Evolutionary conservation across 1,140 invertebrate species (phyloP), one percentile per base, ranked within the genome.

Genomic region (Drosophila bocqueti): DNA sequence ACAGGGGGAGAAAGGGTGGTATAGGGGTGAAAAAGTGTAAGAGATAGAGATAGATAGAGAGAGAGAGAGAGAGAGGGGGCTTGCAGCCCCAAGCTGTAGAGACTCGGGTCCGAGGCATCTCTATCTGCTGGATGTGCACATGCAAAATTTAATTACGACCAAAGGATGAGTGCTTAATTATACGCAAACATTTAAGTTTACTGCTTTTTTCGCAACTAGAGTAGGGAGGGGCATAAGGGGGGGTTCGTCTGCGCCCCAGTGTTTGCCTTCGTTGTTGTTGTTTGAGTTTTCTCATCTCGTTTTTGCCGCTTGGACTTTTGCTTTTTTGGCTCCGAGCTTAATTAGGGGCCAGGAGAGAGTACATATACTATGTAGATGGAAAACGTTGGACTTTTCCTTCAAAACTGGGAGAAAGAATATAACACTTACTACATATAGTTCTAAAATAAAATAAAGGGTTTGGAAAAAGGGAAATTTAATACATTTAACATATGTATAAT

Each of bases 81-180:
- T 13, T 11, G 58, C 59, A 63, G 72, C 72, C 72, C 71, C 69
- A 36, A 75, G 72, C 72, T 55, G 15, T 38, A 43, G 72, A 47
- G 13, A 29, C 42, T 43, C 31, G 52, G 42, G 40, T 58, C 62
- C 59, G 52, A 52, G 66, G 40, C 76, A 74, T 81, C 55, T 24
- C 55, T 40, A 66, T 62, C 81, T 85, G 81, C 63, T 91, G 84
- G 82, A 92, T 92, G 91, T 91, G 91, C 87, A 91, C 91, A 92
- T 92, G 81, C 85, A 92, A 92, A 92, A 92, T 92, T 92, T 91
- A 92, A 92, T 92, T 92, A 92, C 85, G 83, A 91, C 87, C 83
- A 92, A 92, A 92, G 91, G 85, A 92, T 92, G 91, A 92, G 91
- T 92, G 91, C 91, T 92, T 92, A 92, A 92, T 92, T 92, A 92